Evolutionary conservation across 2,888 invertebrate species (phyloP), one percentile per base, ranked within the genome.

Genomic region (Tipula vernalis): DNA sequence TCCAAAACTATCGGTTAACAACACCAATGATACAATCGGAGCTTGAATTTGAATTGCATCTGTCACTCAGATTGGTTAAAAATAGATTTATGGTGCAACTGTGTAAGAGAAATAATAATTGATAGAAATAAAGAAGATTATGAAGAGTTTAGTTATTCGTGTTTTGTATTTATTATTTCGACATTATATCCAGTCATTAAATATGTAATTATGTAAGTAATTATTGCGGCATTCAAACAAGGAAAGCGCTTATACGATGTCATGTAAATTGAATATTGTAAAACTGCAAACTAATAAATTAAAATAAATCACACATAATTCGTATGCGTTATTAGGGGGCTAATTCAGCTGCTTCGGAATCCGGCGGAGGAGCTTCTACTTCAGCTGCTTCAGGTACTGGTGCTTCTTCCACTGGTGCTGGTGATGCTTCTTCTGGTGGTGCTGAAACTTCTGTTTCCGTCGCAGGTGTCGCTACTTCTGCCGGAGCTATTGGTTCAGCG

Each of bases 361-460:
- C 28, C 28, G 28, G 1, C 0, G 28, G 28, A 1, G 28, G 28
- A 28, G 28, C 28, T 28, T 28, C 28, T 28, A 12, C 28, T 3
- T 28, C 12, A n/a, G 71, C 5, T 4, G 71, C 10, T 18, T 71
- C 71, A n/a, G 71, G 10, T 8, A 15, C 51, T 51, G 71, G 28
- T 71, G 18, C 71, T 28, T 28, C 28, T 2, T 28, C 28, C 28
- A 28, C 28, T 6, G 71, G 4, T 51, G n/a, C 47, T 47, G 85
- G n/a, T n/a, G n/a, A n/a, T n/a, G n/a, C n/a, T n/a, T n/a, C n/a
- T n/a, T n/a, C n/a, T n/a, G 41, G 10, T 42, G 28, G 83, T 3
- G 83, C 84, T 12, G 13, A 0, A 1, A 36, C 85, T 42, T 42
- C 88, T 0, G 91, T 91, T 6, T 36, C 85, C 36, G 1, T 18